These are phyloP conservation scores for Ariopsis seemanni DNA, from an alignment of 2,113 vertebrate species.

Conservation along the genomic window DNA sequence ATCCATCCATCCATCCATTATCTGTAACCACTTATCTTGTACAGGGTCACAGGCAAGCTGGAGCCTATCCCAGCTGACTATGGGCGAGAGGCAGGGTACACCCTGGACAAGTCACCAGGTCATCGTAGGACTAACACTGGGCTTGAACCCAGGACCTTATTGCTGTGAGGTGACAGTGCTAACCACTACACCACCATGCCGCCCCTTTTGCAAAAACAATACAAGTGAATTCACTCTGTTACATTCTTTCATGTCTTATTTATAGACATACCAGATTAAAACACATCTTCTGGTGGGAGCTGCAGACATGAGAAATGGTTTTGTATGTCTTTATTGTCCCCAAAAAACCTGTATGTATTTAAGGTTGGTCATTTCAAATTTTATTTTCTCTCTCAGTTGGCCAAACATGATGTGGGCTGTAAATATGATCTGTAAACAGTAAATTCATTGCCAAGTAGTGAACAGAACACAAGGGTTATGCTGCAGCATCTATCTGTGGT, in stretches of 20 bases:
- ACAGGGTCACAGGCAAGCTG: too few species aligned
- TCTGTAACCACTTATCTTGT: too few species aligned
- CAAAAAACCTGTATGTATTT: not conserved
- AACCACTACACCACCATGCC: not conserved
- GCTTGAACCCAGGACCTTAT: too few species aligned
- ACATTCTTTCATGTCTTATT: not conserved
- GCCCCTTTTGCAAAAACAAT: not conserved
- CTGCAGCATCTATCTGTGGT: not conserved
- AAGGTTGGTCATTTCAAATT: not conserved
- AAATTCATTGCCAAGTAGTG: not conserved
- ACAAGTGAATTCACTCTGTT: not conserved
- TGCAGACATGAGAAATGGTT: not conserved
- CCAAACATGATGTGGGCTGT: not conserved
- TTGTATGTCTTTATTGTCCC: not conserved
- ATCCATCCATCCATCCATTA: too few species aligned
- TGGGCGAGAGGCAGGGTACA: too few species aligned
- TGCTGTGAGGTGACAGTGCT: too few species aligned
- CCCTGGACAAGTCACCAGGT: too few species aligned
- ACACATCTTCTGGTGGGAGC: not conserved
- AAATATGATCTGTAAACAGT: not conserved
- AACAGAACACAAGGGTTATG: not conserved
- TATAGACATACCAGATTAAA: not conserved
- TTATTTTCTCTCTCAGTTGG: not conserved
- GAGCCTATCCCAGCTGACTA: too few species aligned
- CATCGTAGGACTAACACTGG: too few species aligned